Base-by-base conservation (phyloP, 2,888 invertebrate species). In the Anoplius nigerrimus region DNA sequence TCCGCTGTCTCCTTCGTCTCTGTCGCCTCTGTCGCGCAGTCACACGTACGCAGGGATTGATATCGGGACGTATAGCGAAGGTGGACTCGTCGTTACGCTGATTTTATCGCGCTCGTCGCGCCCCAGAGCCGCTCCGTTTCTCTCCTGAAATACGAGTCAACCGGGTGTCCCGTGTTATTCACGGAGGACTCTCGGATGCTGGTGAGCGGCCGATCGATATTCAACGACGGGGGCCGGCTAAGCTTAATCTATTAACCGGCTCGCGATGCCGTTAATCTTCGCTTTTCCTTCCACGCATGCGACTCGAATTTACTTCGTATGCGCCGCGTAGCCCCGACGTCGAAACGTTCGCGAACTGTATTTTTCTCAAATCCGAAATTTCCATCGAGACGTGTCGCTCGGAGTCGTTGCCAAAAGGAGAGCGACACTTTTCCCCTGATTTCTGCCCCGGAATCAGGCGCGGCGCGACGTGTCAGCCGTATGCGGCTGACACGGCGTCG, bases 131-230 rank as follows among this genome's bases (percentile, higher is more conserved):
- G 71, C 62, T 80, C 78, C 76, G 70, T 78, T 80, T 69, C 74
- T 73, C 59, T 55, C 63, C 69, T 77, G 77, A 81, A 80, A 81
- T 79, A 79, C 81, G 79, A 81, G 75, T 75, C 71, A 76, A 67
- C 68, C 34, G 60, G 66, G 75, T 72, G 69, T 73, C 71, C 63
- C 69, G 52, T 69, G 71, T 72, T 34, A 68, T 64, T 75, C 71
- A 62, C 58, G 55, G 67, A 74, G 68, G 71, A 71, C 74, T 21
- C 74, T 21, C 20, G 16, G 45, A 5, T 21, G 46, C 43, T 21
- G 45, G 21, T 42, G 57, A 57, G 43, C 34, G 57, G n/a, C 22
- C 43, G 45, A 46, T 42, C 22, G 56, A 21, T 20, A 56, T 56
- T 34, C 34, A 34, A 34, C 34, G 34, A 6, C 34, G 34, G 34